Base-by-base conservation (phyloP, 2,113 vertebrate species). In the Physeter macrocephalus region DNA sequence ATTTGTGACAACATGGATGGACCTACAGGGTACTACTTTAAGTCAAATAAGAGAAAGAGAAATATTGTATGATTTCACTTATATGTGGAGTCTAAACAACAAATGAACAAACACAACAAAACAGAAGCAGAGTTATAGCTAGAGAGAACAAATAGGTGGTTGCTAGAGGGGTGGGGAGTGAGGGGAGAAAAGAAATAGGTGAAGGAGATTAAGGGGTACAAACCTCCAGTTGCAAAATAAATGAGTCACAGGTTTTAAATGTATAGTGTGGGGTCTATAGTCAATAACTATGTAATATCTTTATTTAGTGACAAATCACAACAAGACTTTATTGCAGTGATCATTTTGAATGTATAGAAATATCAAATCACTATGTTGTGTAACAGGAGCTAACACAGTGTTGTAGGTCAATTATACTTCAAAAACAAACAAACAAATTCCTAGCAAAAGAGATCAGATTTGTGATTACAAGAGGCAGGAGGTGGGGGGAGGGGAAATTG, bases 381-480 rank as follows among this genome's bases (percentile, higher is more conserved):
- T 43, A 74, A 43, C 71, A 43, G 25, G 41, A 74, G 29, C 71
- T 74, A 74, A 74, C 39, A 41, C 25, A 43, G 41, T 74, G 41
- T 43, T 25, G 29, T 29, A 74, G 41, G 41, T 74, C 41, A 9
- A 29, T 74, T 29, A 74, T 29, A 74, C 25, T 29, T 74, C 25
- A 43, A 74, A 74, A 43, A 41, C 39, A 15, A 49, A 72, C 39
- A 15, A 72, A 29, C 41, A 74, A 43, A 29, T 74, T 43, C 25
- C 43, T 74, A 25, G 71, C 29, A 74, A 74, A 74, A 43, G 25
- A 74, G 25, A 74, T 74, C 25, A 43, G 71, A 74, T 74, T 43
- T 74, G 39, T 74, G 39, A 74, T 29, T 74, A 74, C 1, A 3
- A 14, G 25, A 0, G 2, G 5, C 2, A 7, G 25, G 25, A 0